phyloP scores from a whole-genome alignment of 2,113 vertebrate species.

The Centrocercus urophasianus region DNA sequence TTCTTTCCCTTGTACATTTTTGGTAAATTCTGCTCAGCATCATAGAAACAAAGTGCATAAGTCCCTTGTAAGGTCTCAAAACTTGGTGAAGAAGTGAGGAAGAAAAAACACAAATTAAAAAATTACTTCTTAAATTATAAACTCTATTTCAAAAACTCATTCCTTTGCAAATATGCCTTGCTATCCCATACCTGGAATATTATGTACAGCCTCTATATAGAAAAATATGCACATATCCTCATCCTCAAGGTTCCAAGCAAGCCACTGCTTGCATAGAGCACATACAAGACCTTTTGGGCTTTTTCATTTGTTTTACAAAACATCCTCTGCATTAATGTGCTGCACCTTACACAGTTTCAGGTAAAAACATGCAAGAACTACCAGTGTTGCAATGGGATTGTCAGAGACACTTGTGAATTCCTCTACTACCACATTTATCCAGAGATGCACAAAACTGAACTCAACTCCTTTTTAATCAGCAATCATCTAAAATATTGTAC shows the following conservation, averaged over 20 bases:
- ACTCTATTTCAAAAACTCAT: not conserved
- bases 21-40: not conserved
- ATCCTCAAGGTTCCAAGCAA: not conserved
- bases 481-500: slow-evolving; percentile 68
- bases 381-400: not conserved
- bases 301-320: not conserved
- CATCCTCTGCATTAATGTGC: not conserved
- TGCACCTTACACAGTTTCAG: not conserved
- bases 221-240: not conserved
- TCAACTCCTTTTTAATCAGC: not conserved
- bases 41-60: not conserved
- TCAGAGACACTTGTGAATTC: not conserved
- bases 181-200: not conserved
- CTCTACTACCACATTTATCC: not conserved
- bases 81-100: not conserved
- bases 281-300: not conserved
- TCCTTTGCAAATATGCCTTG: not conserved
- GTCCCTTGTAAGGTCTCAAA: not conserved
- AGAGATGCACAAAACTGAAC: not conserved
- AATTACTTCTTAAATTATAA: not conserved
- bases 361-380: not conserved
- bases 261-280: not conserved
- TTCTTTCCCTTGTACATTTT: not conserved
- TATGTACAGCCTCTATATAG: not conserved
- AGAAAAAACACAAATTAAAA: not conserved